Evolutionary conservation across 2,113 vertebrate species (phyloP).

Genomic region (Thinocorus orbignyianus): DNA sequence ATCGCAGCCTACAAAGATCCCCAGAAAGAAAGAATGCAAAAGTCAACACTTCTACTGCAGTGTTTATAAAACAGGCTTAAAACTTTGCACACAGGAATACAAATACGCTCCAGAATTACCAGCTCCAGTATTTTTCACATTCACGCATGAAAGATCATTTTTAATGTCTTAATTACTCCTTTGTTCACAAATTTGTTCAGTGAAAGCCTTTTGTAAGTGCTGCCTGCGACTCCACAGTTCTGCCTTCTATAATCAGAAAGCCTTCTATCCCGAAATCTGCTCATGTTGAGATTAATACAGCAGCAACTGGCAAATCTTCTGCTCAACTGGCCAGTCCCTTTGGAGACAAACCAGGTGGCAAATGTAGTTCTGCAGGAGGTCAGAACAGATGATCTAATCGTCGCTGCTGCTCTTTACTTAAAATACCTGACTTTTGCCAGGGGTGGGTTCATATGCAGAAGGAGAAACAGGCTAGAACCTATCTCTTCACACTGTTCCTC

Average conservation of each 20-base stretch:
- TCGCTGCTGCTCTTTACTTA: background rate
- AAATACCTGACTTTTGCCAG: background rate
- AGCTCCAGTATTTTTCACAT: background rate
- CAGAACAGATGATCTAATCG: background rate
- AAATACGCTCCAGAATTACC: background rate
- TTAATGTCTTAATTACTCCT: background rate
- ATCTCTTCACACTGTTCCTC: background rate
- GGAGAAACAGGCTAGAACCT: background rate
- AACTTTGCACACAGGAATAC: background rate
- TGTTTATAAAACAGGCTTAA: background rate
- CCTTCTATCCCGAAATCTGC: background rate
- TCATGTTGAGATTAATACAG: background rate
- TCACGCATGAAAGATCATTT: background rate
- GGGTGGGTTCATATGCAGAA: background rate
- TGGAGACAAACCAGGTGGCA: constrained; percentile 14
- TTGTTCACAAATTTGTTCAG: background rate
- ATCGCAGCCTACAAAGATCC: background rate
- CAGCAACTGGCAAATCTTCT: background rate
- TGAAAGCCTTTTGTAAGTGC: background rate
- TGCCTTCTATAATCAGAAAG: background rate
- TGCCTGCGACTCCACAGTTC: background rate
- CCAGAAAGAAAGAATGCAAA: background rate
- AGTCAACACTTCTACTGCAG: background rate
- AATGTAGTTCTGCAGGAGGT: background rate
- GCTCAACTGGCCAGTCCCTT: background rate